Conservation (phyloP, 2,113 vertebrate genomes). For the Speoplatyrhinus poulsoni region DNA sequence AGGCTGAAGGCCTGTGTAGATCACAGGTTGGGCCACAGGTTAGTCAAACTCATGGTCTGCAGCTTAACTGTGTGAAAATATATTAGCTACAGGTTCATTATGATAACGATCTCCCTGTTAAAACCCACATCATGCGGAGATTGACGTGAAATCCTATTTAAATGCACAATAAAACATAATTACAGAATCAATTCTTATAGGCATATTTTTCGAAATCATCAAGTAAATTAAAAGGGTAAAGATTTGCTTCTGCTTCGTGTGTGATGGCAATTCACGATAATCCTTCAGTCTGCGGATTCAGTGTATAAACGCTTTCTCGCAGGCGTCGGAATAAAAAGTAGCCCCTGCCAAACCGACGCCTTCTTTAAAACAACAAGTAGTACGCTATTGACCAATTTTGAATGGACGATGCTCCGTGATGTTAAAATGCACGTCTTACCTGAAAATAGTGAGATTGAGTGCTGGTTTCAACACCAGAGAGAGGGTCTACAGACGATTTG, state of each 20-base stretch:
- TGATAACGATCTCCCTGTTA: neutral
- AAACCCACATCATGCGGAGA: constrained; percentile 1
- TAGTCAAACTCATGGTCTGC: constrained; percentile 14
- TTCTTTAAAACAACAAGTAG: constrained; percentile 68
- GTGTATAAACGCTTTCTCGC: constrained; percentile 10
- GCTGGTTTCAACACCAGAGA: constrained; percentile 75
- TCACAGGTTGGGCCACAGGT: too few species aligned
- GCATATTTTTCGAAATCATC: constrained; percentile 29
- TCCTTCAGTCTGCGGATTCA: constrained; percentile 48
- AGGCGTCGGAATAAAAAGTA: constrained; percentile 33
- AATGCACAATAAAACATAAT: constrained; percentile 37
- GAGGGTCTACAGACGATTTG: constrained; percentile 78
- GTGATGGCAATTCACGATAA: neutral
- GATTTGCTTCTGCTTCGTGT: neutral
- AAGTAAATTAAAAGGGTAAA: constrained; percentile 6
- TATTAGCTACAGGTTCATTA: constrained; percentile 3
- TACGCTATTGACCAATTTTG: constrained; percentile 31
- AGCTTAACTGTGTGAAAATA: neutral
- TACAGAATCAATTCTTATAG: constrained; percentile 12
- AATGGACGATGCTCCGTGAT: neutral
- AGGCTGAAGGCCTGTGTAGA: too few species aligned
- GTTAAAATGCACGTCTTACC: constrained; percentile 62
- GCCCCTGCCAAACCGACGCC: constrained; percentile 45
- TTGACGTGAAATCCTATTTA: constrained; percentile 8
- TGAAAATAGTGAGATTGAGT: constrained; percentile 81